phyloP scores from a whole-genome alignment of 1,140 invertebrate species.

The Papilio glaucus region DNA sequence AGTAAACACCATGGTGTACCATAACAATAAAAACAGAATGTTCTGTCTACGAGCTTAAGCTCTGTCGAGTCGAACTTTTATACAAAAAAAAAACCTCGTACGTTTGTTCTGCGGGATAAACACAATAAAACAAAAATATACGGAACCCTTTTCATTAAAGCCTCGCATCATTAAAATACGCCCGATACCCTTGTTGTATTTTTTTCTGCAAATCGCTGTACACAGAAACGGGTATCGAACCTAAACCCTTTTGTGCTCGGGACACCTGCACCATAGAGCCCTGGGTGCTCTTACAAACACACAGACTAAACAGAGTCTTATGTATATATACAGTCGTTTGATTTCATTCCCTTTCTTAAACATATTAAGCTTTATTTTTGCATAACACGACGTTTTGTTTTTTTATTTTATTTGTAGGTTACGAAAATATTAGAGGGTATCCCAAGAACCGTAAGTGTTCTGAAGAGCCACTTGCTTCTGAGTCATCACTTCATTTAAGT shows the following conservation, averaged over 20 bases:
- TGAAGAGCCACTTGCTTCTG: constrained; percentile 44
- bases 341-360: constrained; percentile 36
- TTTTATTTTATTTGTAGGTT: constrained; percentile 49
- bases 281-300: constrained; percentile 66
- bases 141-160: constrained; percentile 48
- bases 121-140: constrained; percentile 47
- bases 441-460: constrained; percentile 41
- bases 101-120: constrained; percentile 36
- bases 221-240: constrained; percentile 67
- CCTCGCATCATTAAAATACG: constrained; percentile 52
- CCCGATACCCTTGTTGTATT: constrained; percentile 53
- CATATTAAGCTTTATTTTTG: constrained; percentile 35
- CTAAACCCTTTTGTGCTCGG: constrained; percentile 71
- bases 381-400: constrained; percentile 39
- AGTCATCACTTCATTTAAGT: constrained; percentile 45
- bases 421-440: constrained; percentile 54
- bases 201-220: constrained; percentile 68
- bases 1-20: neutral
- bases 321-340: neutral
- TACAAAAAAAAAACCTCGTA: constrained; percentile 30
- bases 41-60: constrained; percentile 2
- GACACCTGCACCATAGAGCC: constrained; percentile 75
- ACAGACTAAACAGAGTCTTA: constrained; percentile 63
- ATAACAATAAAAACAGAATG: constrained; percentile 16
- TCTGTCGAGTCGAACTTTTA: constrained; percentile 4